Conservation (phyloP, 1,140 invertebrate genomes). For the Ceratina calcarata region DNA sequence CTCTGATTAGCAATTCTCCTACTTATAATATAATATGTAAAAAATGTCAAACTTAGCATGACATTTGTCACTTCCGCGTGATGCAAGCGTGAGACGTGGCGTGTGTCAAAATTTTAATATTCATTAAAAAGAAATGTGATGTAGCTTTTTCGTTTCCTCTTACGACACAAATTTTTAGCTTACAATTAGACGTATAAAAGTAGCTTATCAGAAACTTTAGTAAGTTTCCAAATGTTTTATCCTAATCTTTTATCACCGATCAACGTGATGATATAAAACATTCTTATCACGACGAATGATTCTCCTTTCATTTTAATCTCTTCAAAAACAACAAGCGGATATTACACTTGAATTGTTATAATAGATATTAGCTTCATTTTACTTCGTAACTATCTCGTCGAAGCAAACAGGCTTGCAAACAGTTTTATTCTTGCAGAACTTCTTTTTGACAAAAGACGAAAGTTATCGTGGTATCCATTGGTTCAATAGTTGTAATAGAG, state of each 20-base stretch:
- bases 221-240: background rate
- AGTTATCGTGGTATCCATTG: too few relatives aligned
- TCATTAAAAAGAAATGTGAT: background rate
- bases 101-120: background rate
- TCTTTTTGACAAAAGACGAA: too few relatives aligned
- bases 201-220: background rate
- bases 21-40: background rate
- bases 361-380: background rate
- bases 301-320: background rate
- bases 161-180: too few relatives aligned
- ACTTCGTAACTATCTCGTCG: background rate
- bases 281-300: background rate
- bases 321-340: too few relatives aligned
- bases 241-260: background rate
- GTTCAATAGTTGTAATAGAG: too few relatives aligned
- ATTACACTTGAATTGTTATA: background rate
- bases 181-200: too few relatives aligned
- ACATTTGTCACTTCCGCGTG: background rate
- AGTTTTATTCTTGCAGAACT: too few relatives aligned
- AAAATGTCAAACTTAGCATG: background rate
- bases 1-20: background rate
- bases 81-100: background rate
- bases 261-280: background rate
- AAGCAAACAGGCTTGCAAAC: background rate
- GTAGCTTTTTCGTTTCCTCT: too few relatives aligned